Evolutionary conservation across 1,140 invertebrate species (phyloP), one percentile per base, ranked within the genome.

Genomic region (Drosophila tropicalis): DNA sequence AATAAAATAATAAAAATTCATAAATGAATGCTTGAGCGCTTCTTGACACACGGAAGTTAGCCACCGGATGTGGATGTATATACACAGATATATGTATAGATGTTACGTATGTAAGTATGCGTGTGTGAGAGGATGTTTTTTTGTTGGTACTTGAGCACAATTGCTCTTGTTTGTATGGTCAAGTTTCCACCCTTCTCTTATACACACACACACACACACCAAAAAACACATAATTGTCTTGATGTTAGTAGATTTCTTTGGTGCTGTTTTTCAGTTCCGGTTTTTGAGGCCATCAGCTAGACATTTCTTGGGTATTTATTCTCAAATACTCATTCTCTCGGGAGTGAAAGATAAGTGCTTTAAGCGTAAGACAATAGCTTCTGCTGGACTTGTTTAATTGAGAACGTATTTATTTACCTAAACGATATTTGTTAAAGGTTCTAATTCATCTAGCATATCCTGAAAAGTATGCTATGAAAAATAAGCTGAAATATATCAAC

Each of bases 21-120:
- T 87, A 86, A 86, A 86, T 86, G 67, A 83, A 86, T 87, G 82
- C 82, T 73, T 72, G 83, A 86, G 83, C 62, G 82, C 82, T 71
- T 72, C 75, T 86, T 86, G 79, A 87, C 83, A 87, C 75, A 86
- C 79, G 82, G 83, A 86, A 78, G 83, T 86, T 79, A 40, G 79
- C 57, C 66, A 72, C 83, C 71, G 83, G 82, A 86, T 78, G 72
- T 77, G 62, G 47, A 58, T 67, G 51, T 73, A 51, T 56, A 17
- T 62, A 57, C 58, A 25, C 25, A 65, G 44, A 22, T 54, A 12
- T 47, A 22, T 66, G n/a, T 36, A 41, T 29, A n/a, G 40, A 7
- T 57, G 17, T 67, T 70, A 29, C 4, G 62, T 56, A 34, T 71
- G 9, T 61, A 17, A 77, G 60, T 54, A 15, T 64, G 36, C 54